Evolutionary conservation across 1,140 invertebrate genomes (phyloP).

Genomic region (Drosophila busckii): DNA sequence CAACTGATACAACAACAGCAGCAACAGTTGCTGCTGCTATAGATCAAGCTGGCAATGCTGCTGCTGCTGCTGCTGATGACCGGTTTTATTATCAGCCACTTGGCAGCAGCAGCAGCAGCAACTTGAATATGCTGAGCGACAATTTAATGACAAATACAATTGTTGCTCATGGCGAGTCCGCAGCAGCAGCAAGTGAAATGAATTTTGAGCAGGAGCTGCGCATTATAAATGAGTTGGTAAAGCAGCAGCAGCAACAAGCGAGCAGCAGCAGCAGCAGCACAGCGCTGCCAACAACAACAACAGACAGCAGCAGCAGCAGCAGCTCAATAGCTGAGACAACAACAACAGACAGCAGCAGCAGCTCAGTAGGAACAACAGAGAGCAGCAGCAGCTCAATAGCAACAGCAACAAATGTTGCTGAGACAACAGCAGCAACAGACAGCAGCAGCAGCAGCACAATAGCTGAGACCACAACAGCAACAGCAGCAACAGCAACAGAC

Average conservation of each 20-base stretch:
- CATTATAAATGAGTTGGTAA: conserved; percentile 74
- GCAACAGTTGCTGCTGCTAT: conserved; percentile 21
- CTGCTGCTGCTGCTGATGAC: conserved; percentile 45
- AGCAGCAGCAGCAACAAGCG: conserved; percentile 6
- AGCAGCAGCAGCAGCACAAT: conserved; percentile 21
- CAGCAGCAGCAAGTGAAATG: conserved; percentile 49
- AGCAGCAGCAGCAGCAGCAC: conserved; percentile 11
- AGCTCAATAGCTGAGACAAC: conserved; percentile 30
- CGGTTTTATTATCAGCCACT: conserved; percentile 74
- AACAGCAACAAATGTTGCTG: conserved; percentile 1
- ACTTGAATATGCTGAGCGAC: conserved; percentile 40
- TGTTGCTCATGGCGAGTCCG: conserved; percentile 26
- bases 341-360: conserved; percentile 15
- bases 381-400: conserved; percentile 3
- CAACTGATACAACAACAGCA: neutral
- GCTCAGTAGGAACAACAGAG: conserved; percentile 7
- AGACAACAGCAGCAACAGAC: conserved; percentile 17
- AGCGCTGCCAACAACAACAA: conserved; percentile 11
- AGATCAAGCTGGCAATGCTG: conserved; percentile 32
- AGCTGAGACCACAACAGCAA: conserved; percentile 3
- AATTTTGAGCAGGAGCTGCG: conserved; percentile 64
- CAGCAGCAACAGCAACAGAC: conserved; percentile 17
- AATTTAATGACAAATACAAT: conserved; percentile 68
- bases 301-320: conserved; percentile 1
- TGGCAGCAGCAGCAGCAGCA: conserved; percentile 18